These are phyloP conservation scores for Indri indri DNA, from an alignment of 2,113 vertebrate species.

Conservation along the genomic window DNA sequence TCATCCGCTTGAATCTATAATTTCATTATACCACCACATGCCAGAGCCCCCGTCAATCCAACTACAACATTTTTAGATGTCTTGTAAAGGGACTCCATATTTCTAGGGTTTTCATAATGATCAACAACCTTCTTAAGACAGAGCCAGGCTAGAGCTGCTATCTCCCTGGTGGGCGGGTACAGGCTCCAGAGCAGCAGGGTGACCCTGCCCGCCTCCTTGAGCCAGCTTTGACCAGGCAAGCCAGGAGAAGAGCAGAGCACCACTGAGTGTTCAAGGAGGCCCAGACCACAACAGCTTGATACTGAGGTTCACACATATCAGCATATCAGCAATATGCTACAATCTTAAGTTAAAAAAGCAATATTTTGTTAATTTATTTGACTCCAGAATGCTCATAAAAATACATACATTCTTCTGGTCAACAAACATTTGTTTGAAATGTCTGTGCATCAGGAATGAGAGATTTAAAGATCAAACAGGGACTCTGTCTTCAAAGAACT, in stretches of 20 bases:
- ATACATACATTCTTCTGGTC: not conserved
- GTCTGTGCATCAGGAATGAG: not conserved
- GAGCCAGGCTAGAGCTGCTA: no score
- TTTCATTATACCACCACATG: slow-evolving; percentile 98
- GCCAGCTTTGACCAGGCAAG: not conserved
- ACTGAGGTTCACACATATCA: not conserved
- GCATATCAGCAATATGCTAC: not conserved
- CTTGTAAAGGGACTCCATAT: slow-evolving; percentile 95
- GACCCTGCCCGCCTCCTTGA: no score
- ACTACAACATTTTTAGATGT: slow-evolving; percentile 94
- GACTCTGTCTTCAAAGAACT: not conserved
- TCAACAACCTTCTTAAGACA: slow-evolving; percentile 90
- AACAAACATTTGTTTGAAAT: not conserved
- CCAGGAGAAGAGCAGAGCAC: not conserved
- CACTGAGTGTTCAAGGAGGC: not conserved
- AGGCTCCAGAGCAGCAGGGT: no score
- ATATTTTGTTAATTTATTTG: not conserved
- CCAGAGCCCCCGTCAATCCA: slow-evolving; percentile 95
- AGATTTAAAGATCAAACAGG: not conserved
- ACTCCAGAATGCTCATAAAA: not conserved
- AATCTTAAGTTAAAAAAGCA: not conserved
- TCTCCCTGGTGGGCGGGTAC: no score
- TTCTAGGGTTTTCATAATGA: slow-evolving; percentile 97
- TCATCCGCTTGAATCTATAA: slow-evolving; percentile 94
- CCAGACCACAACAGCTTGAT: not conserved